These are phyloP conservation scores for Hesperophylax magnus DNA, from an alignment of 1,140 invertebrate species.

Conservation along the genomic window DNA sequence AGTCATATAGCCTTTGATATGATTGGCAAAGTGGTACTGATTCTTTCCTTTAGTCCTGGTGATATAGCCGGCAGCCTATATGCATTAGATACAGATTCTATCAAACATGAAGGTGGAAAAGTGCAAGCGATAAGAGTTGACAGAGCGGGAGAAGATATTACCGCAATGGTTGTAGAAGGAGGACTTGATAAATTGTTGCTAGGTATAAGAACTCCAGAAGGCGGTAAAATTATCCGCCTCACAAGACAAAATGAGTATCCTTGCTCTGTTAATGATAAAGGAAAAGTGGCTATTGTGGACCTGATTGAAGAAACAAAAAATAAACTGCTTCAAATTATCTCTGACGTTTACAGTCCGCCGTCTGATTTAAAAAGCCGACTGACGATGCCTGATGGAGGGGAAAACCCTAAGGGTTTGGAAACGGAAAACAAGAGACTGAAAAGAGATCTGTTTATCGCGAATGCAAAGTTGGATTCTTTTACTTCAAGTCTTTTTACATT, in stretches of 20 bases:
- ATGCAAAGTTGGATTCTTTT: background rate
- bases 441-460: background rate
- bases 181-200: conserved; percentile 3
- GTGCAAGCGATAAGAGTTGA: background rate
- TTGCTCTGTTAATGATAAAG: background rate
- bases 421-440: conserved; percentile 7
- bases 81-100: conserved; percentile 26
- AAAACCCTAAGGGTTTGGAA: background rate
- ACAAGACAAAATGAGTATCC: conserved; percentile 14
- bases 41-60: conserved; percentile 15
- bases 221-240: conserved; percentile 28
- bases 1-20: conserved; percentile 25
- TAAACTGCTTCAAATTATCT: conserved; percentile 5
- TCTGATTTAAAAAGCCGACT: no score
- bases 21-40: conserved; percentile 6
- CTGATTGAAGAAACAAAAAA: conserved; percentile 17
- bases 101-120: background rate
- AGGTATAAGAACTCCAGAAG: conserved; percentile 13
- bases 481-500: background rate
- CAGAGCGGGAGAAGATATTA: conserved; percentile 1
- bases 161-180: background rate
- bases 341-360: no score
- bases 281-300: background rate
- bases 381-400: no score
- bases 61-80: conserved; percentile 26